Evolutionary conservation across 2,797 vertebrate genomes (phyloP).

Genomic region (Eulemur albifrons): DNA sequence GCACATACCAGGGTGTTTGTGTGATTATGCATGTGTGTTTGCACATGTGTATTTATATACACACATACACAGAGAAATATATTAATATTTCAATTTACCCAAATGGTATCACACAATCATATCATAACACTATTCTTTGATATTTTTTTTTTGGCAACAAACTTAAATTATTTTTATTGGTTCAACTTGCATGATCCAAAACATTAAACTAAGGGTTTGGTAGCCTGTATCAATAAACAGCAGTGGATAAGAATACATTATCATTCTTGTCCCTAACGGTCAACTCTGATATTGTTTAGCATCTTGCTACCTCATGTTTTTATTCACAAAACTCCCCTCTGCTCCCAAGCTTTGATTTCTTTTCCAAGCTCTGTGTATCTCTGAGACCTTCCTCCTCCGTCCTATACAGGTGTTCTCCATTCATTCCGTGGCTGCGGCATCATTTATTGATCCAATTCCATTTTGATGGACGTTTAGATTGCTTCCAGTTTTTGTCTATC

Average conservation of each 20-base stretch:
- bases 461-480: not conserved
- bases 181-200: not conserved
- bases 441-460: not conserved
- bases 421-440: not conserved
- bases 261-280: not conserved
- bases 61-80: not conserved
- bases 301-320: not conserved
- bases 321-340: not conserved
- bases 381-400: not conserved
- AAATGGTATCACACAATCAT: not conserved
- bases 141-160: not conserved
- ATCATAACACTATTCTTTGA: not conserved
- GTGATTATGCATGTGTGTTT: not conserved
- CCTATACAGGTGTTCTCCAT: not conserved
- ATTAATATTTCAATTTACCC: not conserved
- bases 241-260: not conserved
- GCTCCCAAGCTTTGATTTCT: not conserved
- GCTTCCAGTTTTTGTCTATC: not conserved
- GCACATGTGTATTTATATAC: not conserved
- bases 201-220: not conserved
- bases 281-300: not conserved
- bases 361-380: accelerated
- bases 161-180: not conserved
- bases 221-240: not conserved
- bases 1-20: not conserved